Conservation (phyloP, 2,113 vertebrate genomes). For the Cathartes aura region DNA sequence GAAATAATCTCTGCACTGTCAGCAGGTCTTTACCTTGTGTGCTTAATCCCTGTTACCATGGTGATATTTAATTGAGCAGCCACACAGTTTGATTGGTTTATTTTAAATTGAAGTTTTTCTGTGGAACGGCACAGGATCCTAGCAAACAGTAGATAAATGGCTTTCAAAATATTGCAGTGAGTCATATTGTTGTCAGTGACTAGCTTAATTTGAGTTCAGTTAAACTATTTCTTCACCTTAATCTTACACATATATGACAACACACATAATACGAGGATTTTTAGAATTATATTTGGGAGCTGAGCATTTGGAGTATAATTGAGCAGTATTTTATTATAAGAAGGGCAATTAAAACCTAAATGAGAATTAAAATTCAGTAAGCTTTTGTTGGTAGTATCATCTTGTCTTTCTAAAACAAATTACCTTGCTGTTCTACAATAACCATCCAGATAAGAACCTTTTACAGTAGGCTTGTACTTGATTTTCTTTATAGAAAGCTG, state of each 20-base stretch:
- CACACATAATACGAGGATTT: not conserved
- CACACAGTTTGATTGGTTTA: conserved; percentile 46
- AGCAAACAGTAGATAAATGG: not conserved
- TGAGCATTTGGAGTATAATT: not conserved
- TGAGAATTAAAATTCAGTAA: not conserved
- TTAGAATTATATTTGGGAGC: not conserved
- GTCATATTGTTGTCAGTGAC: not conserved
- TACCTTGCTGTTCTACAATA: not conserved
- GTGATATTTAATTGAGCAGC: conserved; percentile 39
- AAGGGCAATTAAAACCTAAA: conserved; percentile 11
- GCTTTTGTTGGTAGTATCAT: not conserved
- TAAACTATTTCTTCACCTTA: not conserved
- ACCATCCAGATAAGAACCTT: not conserved
- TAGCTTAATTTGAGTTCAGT: conserved; percentile 1
- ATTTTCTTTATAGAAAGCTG: not conserved
- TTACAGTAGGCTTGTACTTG: not conserved
- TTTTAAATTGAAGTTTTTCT: conserved; percentile 56
- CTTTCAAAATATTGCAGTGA: conserved; percentile 38
- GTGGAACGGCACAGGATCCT: not conserved
- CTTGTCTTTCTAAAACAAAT: conserved; percentile 9
- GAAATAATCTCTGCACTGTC: conserved; percentile 47
- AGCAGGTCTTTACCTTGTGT: conserved; percentile 29
- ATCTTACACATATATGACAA: not conserved
- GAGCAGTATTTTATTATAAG: not conserved
- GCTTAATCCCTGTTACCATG: conserved; percentile 55